phyloP scores from a whole-genome alignment of 2,113 vertebrate genomes.

The Coreoperca whiteheadi region DNA sequence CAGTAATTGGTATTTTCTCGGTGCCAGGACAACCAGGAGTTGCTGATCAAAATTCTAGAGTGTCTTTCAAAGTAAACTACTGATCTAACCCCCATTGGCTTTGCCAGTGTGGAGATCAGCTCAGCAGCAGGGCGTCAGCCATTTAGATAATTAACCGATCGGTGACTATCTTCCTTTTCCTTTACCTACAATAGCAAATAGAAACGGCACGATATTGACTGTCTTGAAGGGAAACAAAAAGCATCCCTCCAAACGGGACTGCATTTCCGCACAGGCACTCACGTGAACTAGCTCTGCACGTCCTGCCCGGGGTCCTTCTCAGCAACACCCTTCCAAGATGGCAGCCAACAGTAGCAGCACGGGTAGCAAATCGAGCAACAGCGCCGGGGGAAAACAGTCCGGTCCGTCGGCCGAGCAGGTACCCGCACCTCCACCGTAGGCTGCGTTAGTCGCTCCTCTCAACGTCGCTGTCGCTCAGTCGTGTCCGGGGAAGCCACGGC shows the following conservation, averaged over 20 bases:
- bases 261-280: constrained; percentile 58
- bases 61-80: too few relatives aligned
- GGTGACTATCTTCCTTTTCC: too few relatives aligned
- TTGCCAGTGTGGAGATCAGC: too few relatives aligned
- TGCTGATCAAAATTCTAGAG: too few relatives aligned
- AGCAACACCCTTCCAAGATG: constrained; percentile 84
- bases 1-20: neutral
- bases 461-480: fast-evolving
- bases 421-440: fast-evolving
- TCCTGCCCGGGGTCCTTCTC: constrained; percentile 45
- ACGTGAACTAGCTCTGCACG: neutral
- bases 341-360: constrained; percentile 85
- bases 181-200: too few relatives aligned
- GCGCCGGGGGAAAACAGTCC: constrained; percentile 77
- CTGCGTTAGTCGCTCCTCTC: fast-evolving
- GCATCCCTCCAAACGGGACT: too few relatives aligned
- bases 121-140: too few relatives aligned
- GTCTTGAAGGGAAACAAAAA: too few relatives aligned
- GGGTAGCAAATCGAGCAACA: constrained; percentile 75
- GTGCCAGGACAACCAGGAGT: too few relatives aligned
- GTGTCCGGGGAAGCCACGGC: neutral
- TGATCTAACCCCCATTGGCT: too few relatives aligned
- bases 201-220: too few relatives aligned
- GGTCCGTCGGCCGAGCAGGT: constrained; percentile 84
- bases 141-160: too few relatives aligned